Evolutionary conservation across 2,797 vertebrate species (phyloP), one percentile per base, ranked within the genome.

Genomic region (Pseudochirops corinnae): DNA sequence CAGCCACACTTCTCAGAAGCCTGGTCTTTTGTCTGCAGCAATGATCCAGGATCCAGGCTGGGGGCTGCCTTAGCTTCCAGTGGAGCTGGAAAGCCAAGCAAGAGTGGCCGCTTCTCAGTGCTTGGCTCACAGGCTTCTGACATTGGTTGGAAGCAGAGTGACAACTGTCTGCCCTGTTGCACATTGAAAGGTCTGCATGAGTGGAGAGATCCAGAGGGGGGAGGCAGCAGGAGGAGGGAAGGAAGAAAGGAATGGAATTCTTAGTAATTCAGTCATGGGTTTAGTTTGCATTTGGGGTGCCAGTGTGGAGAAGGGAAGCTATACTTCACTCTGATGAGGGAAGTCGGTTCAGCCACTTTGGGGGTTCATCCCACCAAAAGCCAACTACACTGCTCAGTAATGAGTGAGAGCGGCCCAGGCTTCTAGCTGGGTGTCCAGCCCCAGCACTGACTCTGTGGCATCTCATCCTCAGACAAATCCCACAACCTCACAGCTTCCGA

Each of bases 401-500:
- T 82, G 67, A 87, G 18, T 26, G 39, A 94, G 10, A 53, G 53
- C 92, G 92, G 29, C 53, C 18, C 74, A 92, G 87, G 55, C 67
- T 39, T 39, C 50, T 11, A 50, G 28, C 7, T 26, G 39, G 39
- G 7, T 46, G 18, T 11, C 56, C 90, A 90, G 29, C 28, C 90
- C 50, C 53, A 91, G 28, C 7, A 31, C 39, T 21, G 92, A 56
- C 2, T 57, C 28, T 2, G 5, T 1, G 5, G 82, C 46, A 90
- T 95, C 56, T 6, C 74, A 33, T 92, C 14, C 0, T 67, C 55
- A 74, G 56, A 7, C 67, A 96, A 82, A 53, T 93, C 92, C 91
- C 50, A 57, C 57, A 93, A 91, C 12, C 93, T 90, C n/a, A 95
- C 55, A 82, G 91, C 93, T 93, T 93, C 56, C 67, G 90, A 29